phyloP scores from a whole-genome alignment of 1,140 invertebrate species.

The Drosophila oshimai region DNA sequence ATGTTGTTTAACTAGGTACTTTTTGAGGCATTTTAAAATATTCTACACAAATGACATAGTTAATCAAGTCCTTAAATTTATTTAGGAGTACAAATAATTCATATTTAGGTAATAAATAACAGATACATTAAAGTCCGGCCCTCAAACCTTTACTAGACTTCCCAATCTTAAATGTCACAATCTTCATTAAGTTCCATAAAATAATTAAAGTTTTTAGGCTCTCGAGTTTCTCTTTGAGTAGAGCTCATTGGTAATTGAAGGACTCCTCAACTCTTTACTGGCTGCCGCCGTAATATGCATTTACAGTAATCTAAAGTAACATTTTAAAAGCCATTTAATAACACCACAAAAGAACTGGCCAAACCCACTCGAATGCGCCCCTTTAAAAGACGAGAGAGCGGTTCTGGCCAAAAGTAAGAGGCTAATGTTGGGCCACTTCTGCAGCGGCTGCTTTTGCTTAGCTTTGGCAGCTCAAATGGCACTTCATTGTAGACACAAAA shows the following conservation, averaged over 20 bases:
- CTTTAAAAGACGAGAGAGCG: not conserved
- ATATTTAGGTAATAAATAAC: too few relatives aligned
- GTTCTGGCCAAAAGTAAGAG: slow-evolving; percentile 48
- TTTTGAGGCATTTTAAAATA: too few relatives aligned
- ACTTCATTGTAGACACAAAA: slow-evolving; percentile 78
- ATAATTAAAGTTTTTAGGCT: not conserved
- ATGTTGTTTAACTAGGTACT: too few relatives aligned
- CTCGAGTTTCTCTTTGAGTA: too few relatives aligned
- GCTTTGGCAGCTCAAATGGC: slow-evolving; percentile 63
- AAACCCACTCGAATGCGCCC: slow-evolving; percentile 16
- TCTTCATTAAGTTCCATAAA: too few relatives aligned
- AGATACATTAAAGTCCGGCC: too few relatives aligned
- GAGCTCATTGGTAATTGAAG: slow-evolving; percentile 25
- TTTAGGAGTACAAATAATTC: too few relatives aligned
- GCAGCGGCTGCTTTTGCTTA: slow-evolving; percentile 27
- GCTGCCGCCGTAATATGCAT: slow-evolving; percentile 27
- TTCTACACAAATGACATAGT: too few relatives aligned
- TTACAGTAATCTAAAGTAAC: slow-evolving; percentile 68
- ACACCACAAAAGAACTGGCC: slow-evolving; percentile 73
- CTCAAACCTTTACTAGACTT: too few relatives aligned
- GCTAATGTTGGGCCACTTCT: slow-evolving; percentile 35
- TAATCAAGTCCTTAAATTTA: too few relatives aligned
- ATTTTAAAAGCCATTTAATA: slow-evolving; percentile 78
- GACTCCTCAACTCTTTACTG: slow-evolving; percentile 17
- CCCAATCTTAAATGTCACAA: too few relatives aligned